Percentiles rank a stretch among this genome's conserved stretches.
These are phyloP conservation scores for Drepana falcataria DNA, from an alignment of 2,888 invertebrate species.

Conservation along the genomic window DNA sequence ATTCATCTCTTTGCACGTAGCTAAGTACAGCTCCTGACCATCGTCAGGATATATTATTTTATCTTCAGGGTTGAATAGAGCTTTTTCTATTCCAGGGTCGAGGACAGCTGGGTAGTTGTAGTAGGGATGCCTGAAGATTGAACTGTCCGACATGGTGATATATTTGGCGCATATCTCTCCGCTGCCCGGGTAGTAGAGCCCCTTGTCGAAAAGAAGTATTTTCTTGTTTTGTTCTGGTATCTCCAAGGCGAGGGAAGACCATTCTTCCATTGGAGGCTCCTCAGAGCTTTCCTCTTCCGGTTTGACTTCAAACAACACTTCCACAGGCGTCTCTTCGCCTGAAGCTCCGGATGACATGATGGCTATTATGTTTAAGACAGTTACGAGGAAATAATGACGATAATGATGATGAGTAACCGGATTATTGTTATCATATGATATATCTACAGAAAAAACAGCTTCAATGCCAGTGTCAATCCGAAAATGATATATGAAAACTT, in stretches of 20 bases:
- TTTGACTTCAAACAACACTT: conserved; percentile 15
- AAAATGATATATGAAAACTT: no score
- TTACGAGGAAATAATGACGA: no score
- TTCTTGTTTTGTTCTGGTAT: conserved; percentile 33
- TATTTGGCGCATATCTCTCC: conserved; percentile 54
- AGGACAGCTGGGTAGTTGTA: conserved; percentile 50
- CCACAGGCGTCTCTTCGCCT: background rate
- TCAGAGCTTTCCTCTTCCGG: conserved; percentile 35
- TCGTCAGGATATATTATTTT: conserved; percentile 41
- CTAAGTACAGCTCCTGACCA: conserved; percentile 54
- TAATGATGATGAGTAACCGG: no score
- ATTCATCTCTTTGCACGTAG: conserved; percentile 48
- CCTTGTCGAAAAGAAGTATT: conserved; percentile 26
- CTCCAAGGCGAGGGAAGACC: conserved; percentile 47
- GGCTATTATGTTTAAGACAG: no score
- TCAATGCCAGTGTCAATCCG: no score
- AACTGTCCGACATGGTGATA: conserved; percentile 46
- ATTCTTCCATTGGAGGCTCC: conserved; percentile 51
- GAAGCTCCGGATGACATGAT: conserved; percentile 10
- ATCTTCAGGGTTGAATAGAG: conserved; percentile 37
- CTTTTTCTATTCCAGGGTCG: conserved; percentile 56
- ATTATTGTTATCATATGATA: no score
- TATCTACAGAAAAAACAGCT: no score
- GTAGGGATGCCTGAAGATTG: conserved; percentile 48
- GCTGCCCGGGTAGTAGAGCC: conserved; percentile 44